Evolutionary conservation across 2,113 vertebrate species (phyloP), one percentile per base, ranked within the genome.

Genomic region (Corythaeola cristata): DNA sequence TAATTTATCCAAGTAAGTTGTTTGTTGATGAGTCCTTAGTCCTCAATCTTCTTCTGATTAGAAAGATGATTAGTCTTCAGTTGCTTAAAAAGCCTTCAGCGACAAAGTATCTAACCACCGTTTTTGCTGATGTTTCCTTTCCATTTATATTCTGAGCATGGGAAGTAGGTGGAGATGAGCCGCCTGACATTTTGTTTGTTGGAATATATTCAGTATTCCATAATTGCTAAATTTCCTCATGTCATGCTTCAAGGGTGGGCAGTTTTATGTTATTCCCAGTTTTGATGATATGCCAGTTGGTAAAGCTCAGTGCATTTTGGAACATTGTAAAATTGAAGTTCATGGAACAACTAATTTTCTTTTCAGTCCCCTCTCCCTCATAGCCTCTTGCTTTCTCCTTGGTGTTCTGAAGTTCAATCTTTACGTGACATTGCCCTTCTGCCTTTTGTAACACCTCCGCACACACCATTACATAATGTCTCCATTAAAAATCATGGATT

Each of bases 11-110:
- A 76, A 89, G 92, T 96, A 95, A 96, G 92, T 93, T 92, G 81
- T 87, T 95, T 76, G 41, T 71, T 95, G 94, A 97, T 97, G 96
- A 89, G 78, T 95, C 82, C 64, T 97, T 91, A 91, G 94, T 89
- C 87, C 91, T 97, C 97, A 97, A 88, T 97, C 94, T 97, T 93
- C 79, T 93, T 83, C 95, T 95, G 92, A 96, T 97, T 96, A 97
- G 88, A 93, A 92, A 84, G 62, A 96, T 94, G 81, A 96, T 97
- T 96, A 95, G 96, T 97, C 87, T 92, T 74, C 74, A 44, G 55
- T 85, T 94, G 66, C 62, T 91, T 89, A 89, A 92, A 97, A 95
- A 94, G 81, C 89, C 89, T 85, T 96, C 63, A 91, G 71, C 16
- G 0, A 87, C 87, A 69, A 89, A 95, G 74, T 67, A 91, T 67